Evolutionary conservation across 2,888 invertebrate genomes (phyloP), one percentile per base, ranked within the genome.

Genomic region (Chaetoderma sp.): DNA sequence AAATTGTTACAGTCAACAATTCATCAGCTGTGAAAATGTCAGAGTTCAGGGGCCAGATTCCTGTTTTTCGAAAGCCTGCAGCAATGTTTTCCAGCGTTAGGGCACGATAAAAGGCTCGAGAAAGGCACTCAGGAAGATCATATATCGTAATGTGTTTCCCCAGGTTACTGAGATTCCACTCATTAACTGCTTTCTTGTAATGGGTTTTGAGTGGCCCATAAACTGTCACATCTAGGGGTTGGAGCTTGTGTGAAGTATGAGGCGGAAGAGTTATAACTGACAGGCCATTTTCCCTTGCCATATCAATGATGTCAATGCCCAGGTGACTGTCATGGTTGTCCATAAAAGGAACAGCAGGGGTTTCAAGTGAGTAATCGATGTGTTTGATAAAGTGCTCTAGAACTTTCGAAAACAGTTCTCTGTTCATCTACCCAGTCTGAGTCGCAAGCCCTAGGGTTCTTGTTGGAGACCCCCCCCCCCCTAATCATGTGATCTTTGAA

Each of bases 251-350:
- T 5, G 47, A 59, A 54, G 28, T 23, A 23, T 59, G 49, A 21
- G 59, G 59, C 21, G 58, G 58, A n/a, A 58, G 45, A 32, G 45
- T 58, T 23, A 58, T 25, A 28, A 58, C 45, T 10, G 47, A 28
- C n/a, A 58, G 47, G 18, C 45, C 47, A 47, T 58, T 58, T 4
- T 58, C 45, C 8, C 58, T 16, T 6, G 58, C 58, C 4, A 25
- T 5, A 10, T 58, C 23, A n/a, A 58, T 44, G 25, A 47, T 32
- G n/a, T 58, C 47, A 23, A 58, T 30, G 6, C 18, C 42, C 18
- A 59, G 18, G 39, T 62, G 62, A 30, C 62, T 62, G 23, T 44
- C 36, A 30, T 62, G 62, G 30, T 62, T 62, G 28, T 62, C 56
- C 62, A 62, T 58, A 10, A 62, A 18, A 3, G 57, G 57, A 44